Base-by-base conservation (phyloP, 53 echinoderm and acorn worm species). In the Holothuria scabra region DNA sequence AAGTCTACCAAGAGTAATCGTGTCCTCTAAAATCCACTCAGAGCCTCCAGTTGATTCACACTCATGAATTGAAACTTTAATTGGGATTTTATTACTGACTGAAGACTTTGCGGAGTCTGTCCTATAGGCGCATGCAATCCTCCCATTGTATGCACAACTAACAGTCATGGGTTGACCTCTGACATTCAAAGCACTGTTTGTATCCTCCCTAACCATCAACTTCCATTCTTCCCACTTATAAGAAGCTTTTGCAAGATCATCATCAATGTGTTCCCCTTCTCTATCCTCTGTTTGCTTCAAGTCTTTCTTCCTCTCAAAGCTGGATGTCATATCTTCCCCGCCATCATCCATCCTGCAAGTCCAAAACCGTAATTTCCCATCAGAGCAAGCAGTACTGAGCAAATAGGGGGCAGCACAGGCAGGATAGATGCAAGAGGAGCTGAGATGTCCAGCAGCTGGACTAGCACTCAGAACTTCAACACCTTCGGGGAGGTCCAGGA, bases 351-450 rank as follows among this genome's bases (percentile, higher is more conserved):
- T 88, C 59, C 87, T 84, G 57, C 97, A 97, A 69, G 88, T 90
- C 97, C 97, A 97, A 86, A 97, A 97, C 24, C 97, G 94, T 16
- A 97, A 89, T 76, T 94, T 94, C 19, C 94, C 97, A 80, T 97
- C 97, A 0, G 97, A 93, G 68, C 97, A 97, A 4, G 97, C 92
- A 0, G 97, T 97, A 66, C 92, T 89, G 57, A 97, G 83, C 68
- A 97, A 75, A 59, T 94, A 94, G 8, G 92, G 89, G 5, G 97
- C 94, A 46, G 86, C 83, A 65, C 92, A 89, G 35, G 94, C 90
- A 19, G 97, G 97, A 68, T 97, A 94, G 66, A 94, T 92, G 35
- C 92, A 90, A 19, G 97, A 97, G 4, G 97, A 97, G 78, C 97
- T 97, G n/a, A 97, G 94, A 79, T 97, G 97, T 23, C 97, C 94